Evolutionary conservation across 2,888 invertebrate species (phyloP).

Genomic region (Drosophila monieri): DNA sequence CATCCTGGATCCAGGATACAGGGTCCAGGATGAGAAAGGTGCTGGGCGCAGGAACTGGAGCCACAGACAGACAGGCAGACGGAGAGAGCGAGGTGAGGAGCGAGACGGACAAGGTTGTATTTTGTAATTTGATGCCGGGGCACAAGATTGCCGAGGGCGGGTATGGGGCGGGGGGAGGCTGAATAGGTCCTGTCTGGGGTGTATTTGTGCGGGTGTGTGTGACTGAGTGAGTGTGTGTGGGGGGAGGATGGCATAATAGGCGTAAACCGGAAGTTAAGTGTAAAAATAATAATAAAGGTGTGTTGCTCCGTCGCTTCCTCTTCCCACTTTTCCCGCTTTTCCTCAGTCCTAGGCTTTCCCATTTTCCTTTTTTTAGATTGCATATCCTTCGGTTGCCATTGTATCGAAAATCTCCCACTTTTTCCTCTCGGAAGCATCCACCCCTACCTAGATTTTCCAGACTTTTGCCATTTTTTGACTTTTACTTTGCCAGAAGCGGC

Average conservation of each 20-base stretch:
- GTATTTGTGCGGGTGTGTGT: neutral
- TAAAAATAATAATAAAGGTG: conserved; percentile 81
- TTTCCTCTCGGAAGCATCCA: neutral
- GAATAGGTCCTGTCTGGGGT: neutral
- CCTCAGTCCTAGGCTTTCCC: neutral
- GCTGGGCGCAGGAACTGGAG: conserved; percentile 11
- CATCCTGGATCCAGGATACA: conserved; percentile 51
- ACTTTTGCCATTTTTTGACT: conserved; percentile 54
- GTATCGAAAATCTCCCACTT: conserved; percentile 29
- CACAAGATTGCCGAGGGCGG: conserved; percentile 15
- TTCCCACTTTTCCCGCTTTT: neutral
- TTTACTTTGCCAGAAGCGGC: conserved; percentile 36
- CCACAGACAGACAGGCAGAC: conserved; percentile 15
- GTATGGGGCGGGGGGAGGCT: neutral
- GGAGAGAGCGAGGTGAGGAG: neutral
- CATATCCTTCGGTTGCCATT: conserved; percentile 34
- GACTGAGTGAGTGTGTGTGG: neutral
- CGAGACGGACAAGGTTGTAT: conserved; percentile 43
- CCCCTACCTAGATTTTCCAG: neutral
- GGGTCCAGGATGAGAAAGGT: conserved; percentile 31
- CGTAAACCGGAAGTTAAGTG: conserved; percentile 80
- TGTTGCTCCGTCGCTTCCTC: conserved; percentile 36
- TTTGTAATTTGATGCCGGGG: conserved; percentile 76
- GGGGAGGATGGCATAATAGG: conserved; percentile 62
- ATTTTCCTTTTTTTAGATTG: neutral